Percentiles rank a stretch among this genome's conserved stretches.
Evolutionary conservation across 2,113 vertebrate species (phyloP).

Genomic region (Pteropus alecto): DNA sequence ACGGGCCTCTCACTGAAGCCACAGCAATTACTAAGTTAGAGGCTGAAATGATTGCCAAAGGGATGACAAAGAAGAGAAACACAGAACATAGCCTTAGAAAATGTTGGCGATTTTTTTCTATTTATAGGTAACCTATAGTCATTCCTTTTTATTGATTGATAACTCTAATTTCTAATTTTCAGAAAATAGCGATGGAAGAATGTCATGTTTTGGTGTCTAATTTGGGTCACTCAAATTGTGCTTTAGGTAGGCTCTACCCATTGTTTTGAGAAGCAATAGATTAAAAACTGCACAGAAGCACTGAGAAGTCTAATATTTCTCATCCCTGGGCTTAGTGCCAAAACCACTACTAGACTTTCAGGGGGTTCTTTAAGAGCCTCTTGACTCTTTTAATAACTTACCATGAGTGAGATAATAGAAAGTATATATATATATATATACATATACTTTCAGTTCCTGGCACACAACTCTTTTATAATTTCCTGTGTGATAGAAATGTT

Average conservation of each 20-base stretch:
- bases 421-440: neutral
- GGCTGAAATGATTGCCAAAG: neutral
- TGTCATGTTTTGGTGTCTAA: neutral
- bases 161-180: neutral
- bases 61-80: neutral
- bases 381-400: neutral
- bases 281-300: neutral
- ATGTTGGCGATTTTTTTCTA: neutral
- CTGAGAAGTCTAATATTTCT: neutral
- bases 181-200: neutral
- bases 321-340: neutral
- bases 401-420: neutral
- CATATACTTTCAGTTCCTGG: neutral
- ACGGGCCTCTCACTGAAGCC: neutral
- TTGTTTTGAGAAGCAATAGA: neutral
- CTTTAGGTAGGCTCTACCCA: neutral
- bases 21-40: neutral
- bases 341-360: neutral
- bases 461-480: neutral
- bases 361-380: neutral
- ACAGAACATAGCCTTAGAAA: neutral
- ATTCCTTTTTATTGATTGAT: neutral
- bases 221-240: neutral
- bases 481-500: neutral
- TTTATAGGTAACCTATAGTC: neutral